Evolutionary conservation across 23 tunicate species (phyloP), one percentile per base, ranked within the genome.

Genomic region (Trididemnum clinides): DNA sequence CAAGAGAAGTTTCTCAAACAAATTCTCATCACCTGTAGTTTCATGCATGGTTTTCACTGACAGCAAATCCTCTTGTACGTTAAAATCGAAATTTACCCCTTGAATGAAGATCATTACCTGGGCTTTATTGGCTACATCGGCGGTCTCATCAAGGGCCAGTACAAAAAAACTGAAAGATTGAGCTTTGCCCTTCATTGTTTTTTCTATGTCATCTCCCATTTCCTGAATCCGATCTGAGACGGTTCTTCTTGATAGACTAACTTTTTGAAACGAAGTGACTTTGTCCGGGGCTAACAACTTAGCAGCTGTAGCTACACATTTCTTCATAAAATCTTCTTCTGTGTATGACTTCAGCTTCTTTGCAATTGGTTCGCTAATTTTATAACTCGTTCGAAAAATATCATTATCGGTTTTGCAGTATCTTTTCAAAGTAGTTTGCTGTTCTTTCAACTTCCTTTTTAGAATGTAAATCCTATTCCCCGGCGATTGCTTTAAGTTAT

Each of bases 121-220:
- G 34, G 85, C 90, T 26, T 85, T 87, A 39, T 87, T 87, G 23
- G 84, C 77, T 77, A 79, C 58, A 80, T 84, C 88, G 37, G 88
- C 73, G n/a, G 70, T 28, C 84, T 87, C 85, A 87, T 87, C 90
- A 28, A 87, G 85, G 78, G 78, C 77, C 27, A 79, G 65, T 19
- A 80, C 27, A 80, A 87, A 87, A 80, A 78, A 78, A 10, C 33
- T 71, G 85, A 79, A 80, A 25, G n/a, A 20, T 34, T 76, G 59
- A 36, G 76, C 59, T 86, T 54, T 79, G 31, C 80, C 77, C 66
- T 87, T 87, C 84, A 78, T 37, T 69, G 75, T 80, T 81, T 81
- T 62, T 82, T 88, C 91, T 81, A 88, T 88, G 72, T 88, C 33
- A 25, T 88, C 86, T 34, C 91, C 91, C 91, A 88, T 81, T 22